Conservation (phyloP, 1,140 invertebrate species). For the Wasmannia auropunctata region DNA sequence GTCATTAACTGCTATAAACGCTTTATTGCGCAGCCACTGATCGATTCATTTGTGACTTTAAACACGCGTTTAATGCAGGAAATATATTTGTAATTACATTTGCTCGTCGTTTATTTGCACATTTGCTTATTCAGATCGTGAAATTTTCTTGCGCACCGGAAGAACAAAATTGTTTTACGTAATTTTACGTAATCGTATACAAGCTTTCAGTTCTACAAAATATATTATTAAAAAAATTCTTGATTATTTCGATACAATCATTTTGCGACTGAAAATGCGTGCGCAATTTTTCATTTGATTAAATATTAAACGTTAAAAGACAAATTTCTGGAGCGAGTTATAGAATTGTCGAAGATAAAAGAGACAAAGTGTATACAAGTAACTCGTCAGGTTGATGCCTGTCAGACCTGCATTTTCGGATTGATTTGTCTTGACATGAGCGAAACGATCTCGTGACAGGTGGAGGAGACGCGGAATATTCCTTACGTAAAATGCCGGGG, state of each 20-base stretch:
- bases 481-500: too few species aligned
- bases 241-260: neutral
- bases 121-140: neutral
- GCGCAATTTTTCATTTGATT: neutral
- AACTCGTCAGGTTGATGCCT: neutral
- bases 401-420: neutral
- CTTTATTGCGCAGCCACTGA: neutral
- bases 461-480: neutral
- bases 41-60: slow-evolving; percentile 23
- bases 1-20: slow-evolving; percentile 2
- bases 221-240: neutral
- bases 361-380: neutral
- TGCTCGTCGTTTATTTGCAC: neutral
- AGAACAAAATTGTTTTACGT: neutral
- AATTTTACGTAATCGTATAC: neutral
- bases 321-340: neutral
- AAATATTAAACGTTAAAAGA: neutral
- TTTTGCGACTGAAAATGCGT: neutral
- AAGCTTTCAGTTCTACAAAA: neutral
- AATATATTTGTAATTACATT: neutral
- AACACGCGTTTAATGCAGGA: neutral
- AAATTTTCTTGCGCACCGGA: neutral
- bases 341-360: neutral
- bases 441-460: neutral
- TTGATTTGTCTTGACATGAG: neutral